Evolutionary conservation across 2,113 vertebrate species (phyloP).

Genomic region (Pedionomus torquatus): DNA sequence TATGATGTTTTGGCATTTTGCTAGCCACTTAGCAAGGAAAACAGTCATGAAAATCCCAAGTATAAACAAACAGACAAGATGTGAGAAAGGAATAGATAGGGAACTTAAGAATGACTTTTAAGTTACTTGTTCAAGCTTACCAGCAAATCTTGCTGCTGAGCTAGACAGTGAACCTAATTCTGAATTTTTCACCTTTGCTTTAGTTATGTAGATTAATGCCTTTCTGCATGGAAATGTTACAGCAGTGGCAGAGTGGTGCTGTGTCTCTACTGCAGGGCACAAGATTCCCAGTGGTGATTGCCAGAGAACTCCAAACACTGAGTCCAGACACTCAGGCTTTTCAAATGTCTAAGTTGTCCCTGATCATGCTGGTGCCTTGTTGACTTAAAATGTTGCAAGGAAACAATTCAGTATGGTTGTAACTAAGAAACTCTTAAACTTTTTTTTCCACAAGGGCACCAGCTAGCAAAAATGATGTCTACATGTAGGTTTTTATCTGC

Average conservation of each 20-base stretch:
- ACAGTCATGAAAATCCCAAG: background rate
- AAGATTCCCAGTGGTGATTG: background rate
- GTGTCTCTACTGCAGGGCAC: background rate
- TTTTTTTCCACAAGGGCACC: background rate
- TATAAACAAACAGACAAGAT: background rate
- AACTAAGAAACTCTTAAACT: background rate
- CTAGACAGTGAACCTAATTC: background rate
- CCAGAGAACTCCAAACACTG: background rate
- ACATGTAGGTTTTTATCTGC: background rate
- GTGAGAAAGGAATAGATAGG: background rate
- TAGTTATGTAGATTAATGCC: background rate
- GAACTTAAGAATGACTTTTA: background rate
- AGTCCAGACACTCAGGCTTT: background rate
- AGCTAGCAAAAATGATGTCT: background rate
- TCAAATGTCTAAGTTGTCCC: background rate
- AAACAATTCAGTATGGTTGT: background rate
- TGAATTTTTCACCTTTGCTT: background rate
- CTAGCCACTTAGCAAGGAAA: background rate
- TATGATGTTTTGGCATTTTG: conserved; percentile 8
- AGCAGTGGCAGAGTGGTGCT: background rate
- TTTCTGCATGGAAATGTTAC: background rate
- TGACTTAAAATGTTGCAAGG: background rate
- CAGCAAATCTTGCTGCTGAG: background rate
- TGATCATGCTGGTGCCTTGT: background rate
- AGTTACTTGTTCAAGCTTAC: background rate